Conservation (phyloP, 2,888 invertebrate genomes). For the Tuberolachnus salignus region DNA sequence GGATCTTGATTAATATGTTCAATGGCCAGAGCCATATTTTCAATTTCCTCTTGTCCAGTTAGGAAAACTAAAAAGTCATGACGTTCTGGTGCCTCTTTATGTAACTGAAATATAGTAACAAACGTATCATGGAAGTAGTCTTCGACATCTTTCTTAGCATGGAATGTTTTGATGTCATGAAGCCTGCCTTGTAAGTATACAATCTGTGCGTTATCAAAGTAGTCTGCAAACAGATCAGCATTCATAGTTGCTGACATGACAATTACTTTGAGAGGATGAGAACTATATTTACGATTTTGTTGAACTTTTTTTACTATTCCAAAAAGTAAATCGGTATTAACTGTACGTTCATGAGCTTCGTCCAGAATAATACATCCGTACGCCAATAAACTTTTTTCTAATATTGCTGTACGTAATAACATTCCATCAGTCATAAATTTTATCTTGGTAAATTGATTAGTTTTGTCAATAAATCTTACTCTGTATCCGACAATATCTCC, state of each 20-base stretch:
- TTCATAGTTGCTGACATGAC: conserved; percentile 97
- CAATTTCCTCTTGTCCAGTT: conserved; percentile 97
- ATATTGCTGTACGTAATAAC: conserved; percentile 86
- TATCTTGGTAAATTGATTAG: conserved; percentile 79
- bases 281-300: conserved; percentile 69
- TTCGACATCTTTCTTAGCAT: conserved; percentile 73
- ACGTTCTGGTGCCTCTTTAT: conserved; percentile 78
- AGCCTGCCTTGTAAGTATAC: conserved; percentile 90
- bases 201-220: conserved; percentile 85
- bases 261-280: conserved; percentile 76
- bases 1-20: conserved; percentile 67
- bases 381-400: conserved; percentile 74
- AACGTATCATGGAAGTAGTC: conserved; percentile 85
- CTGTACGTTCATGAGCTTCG: conserved; percentile 94
- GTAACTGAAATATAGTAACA: conserved; percentile 88
- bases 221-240: conserved; percentile 87
- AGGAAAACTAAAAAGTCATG: conserved; percentile 91
- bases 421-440: conserved; percentile 95
- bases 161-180: conserved; percentile 78
- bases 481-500: conserved; percentile 71
- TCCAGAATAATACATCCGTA: conserved; percentile 88
- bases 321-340: conserved; percentile 91
- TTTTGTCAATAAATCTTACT: conserved; percentile 90
- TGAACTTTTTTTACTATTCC: conserved; percentile 91
- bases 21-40: conserved; percentile 78